Evolutionary conservation across 2,797 vertebrate species (phyloP), one percentile per base, ranked within the genome.

Genomic region (Xyrichtys novacula): DNA sequence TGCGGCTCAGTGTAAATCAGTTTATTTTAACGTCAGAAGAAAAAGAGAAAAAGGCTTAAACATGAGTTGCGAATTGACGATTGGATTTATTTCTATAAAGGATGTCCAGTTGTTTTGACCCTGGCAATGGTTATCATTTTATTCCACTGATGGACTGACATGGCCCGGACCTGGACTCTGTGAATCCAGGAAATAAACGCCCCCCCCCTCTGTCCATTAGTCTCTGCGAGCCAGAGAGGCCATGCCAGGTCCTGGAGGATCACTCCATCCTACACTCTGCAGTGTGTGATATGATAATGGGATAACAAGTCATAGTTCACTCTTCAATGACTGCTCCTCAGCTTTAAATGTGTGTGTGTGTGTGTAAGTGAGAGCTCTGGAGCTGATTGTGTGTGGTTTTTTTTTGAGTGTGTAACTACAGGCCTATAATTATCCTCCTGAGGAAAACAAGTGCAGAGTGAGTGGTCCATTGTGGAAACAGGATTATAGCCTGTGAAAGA

Each of bases 381-480:
- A 67, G 47, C 53, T 43, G 29, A 42, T 42, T 43, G 17, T 26
- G 47, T 40, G 55, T 48, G 20, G 38, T 44, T 22, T 43, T 19
- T 22, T 44, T 52, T 59, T 46, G 58, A 39, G 49, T 71, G 54
- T 75, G 65, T 58, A 61, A 76, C 67, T 59, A 59, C 80, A 94
- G 91, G 68, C 83, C 93, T 94, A 91, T 95, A 97, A 97, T 97
- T 96, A 96, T 96, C 93, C 91, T 91, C 93, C 94, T 93, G 95
- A 95, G 94, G 95, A 96, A 88, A 96, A 96, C 95, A 96, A 97
- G 95, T 90, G 91, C 83, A 74, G 59, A 94, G 93, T 95, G 88
- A 92, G 96, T 95, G 95, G 94, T 94, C 94, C 93, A 93, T 96
- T 95, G 94, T 89, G 93, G 91, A 94, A 93, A 93, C 83, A 86